These are phyloP conservation scores for Hystrix cristata DNA, from an alignment of 2,113 vertebrate genomes.

Conservation along the genomic window DNA sequence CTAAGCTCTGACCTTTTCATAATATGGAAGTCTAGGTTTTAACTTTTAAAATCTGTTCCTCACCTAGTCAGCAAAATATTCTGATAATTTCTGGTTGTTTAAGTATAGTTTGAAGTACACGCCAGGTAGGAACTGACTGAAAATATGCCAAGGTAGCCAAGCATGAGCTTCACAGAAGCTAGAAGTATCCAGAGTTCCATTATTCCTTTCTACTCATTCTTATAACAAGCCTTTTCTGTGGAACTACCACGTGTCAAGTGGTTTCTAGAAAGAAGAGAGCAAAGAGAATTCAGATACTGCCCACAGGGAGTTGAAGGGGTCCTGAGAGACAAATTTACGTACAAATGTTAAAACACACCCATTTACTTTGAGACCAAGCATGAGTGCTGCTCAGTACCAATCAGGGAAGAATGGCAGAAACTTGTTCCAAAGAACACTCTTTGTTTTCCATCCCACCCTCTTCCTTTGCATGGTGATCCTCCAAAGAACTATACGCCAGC, in stretches of 20 bases:
- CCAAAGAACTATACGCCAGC: background rate
- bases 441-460: background rate
- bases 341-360: background rate
- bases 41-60: background rate
- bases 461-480: background rate
- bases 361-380: background rate
- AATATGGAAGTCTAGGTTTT: background rate
- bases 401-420: background rate
- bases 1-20: conserved; percentile 35
- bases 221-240: background rate
- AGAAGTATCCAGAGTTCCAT: background rate
- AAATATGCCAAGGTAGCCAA: background rate
- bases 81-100: background rate
- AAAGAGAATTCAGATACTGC: background rate
- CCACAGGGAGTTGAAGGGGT: background rate
- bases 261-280: background rate
- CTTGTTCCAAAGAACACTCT: background rate
- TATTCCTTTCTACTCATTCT: background rate
- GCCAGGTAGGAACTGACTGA: background rate
- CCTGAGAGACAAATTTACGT: background rate
- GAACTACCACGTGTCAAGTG: background rate
- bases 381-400: background rate
- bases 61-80: conserved; percentile 1
- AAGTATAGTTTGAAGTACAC: background rate
- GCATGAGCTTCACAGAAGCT: background rate